Base-by-base conservation (phyloP, 2,888 invertebrate species). In the Erpobdella octoculata region DNA sequence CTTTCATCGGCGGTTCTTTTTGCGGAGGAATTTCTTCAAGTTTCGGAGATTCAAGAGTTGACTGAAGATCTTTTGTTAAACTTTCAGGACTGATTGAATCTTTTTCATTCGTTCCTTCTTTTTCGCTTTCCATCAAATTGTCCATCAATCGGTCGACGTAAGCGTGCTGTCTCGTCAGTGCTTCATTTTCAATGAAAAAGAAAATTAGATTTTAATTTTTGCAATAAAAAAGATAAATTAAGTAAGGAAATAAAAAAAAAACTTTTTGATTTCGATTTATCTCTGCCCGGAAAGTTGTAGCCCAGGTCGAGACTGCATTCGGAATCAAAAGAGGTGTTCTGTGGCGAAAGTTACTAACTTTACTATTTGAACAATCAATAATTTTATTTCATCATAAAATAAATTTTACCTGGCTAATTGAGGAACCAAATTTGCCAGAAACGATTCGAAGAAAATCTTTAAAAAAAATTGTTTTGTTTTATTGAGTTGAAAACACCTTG, bases 361-460 rank as follows among this genome's bases (percentile, higher is more conserved):
- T n/a, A n/a, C n/a, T n/a, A n/a, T n/a, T n/a, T n/a, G n/a, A n/a
- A n/a, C n/a, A n/a, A n/a, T n/a, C n/a, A 48, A 48, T 3, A 48
- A 48, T 48, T 48, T 48, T 5, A 6, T 18, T 25, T 33, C 12
- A 68, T 68, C 31, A 46, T 68, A 68, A 68, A 68, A 1, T 36
- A 25, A 25, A 18, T 21, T 61, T 67, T 35, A 72, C 72, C 66
- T 59, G 68, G 18, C 36, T 36, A 31, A 64, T 28, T 21, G 67
- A 37, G 8, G 72, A 38, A 8, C 68, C 72, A 33, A 72, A 72
- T 61, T 68, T 72, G 5, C 72, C 72, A 1, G 72, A 72, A 59
- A 72, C 61, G 38, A 72, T 72, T 28, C 67, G 33, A 21, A 72
- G 33, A 37, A 72, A 72, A 61, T 72, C 72, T 72, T n/a, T n/a